Base-by-base conservation (phyloP, 2,113 vertebrate species). In the Typhlomys cinereus region DNA sequence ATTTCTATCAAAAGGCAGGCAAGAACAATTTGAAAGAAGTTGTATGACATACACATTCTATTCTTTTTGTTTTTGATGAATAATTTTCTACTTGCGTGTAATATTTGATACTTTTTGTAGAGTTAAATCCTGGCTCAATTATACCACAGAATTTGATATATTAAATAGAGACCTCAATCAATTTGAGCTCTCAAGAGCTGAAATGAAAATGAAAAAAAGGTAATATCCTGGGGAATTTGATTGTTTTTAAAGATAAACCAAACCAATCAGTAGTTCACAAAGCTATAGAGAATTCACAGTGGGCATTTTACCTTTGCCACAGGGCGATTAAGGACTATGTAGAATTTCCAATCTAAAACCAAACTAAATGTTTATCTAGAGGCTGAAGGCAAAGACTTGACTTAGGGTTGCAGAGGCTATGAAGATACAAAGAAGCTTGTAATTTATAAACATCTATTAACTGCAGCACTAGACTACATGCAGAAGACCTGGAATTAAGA, bases 291-390 rank as follows among this genome's bases (percentile, higher is more conserved):
- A 90, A 74, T 3, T 1, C 8, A 69, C 2, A 41, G 0, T 44
- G 34, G 86, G 69, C 12, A 52, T 61, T 71, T 88, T n/a, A 54
- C 29, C 10, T 90, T 74, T 86, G 13, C 52, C 7, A 2, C 39
- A 15, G 36, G n/a, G 23, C 78, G 25, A 64, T 94, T 90, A 0
- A 29, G 48, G 23, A 82, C 66, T 74, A 64, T 3, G 27, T n/a
- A 91, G 41, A 17, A 74, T 89, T 87, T 76, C 25, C 25, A 90
- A n/a, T 57, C 71, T 3, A 78, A 96, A 96, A 92, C 86, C 78
- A 94, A 94, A 50, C 23, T 62, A 62, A 85, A 52, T 74, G 15
- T 90, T 95, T 79, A 82, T 80, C 67, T 48, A 50, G 41, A 81
- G 44, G 36, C 20, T 69, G 27, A 91, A 78, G 29, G n/a, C 84